Percentiles rank a stretch among this genome's conserved stretches.
These are phyloP conservation scores for Trypoxylon attenuatum DNA, from an alignment of 2,888 invertebrate species.

Conservation along the genomic window DNA sequence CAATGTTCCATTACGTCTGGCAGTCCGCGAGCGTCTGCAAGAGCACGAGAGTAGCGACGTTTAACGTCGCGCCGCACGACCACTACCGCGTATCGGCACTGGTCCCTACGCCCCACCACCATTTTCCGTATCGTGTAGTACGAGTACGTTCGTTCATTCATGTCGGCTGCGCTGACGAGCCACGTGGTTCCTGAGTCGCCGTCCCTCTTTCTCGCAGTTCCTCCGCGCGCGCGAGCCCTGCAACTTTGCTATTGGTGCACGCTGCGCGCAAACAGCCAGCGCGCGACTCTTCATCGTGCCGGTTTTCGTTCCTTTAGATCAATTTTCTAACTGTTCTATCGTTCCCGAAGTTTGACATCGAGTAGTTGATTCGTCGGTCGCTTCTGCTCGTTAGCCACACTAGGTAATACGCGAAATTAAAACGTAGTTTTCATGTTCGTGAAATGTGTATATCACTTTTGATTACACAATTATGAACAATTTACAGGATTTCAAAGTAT, in stretches of 20 bases:
- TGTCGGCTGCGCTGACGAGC: slow-evolving; percentile 56
- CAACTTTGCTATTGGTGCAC: slow-evolving; percentile 2
- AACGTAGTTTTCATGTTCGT: too few species aligned
- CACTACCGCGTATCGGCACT: slow-evolving; percentile 53
- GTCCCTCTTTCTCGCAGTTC: slow-evolving; percentile 34
- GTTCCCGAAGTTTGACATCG: too few species aligned
- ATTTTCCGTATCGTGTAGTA: slow-evolving; percentile 63
- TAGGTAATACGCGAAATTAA: too few species aligned
- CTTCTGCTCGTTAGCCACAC: too few species aligned
- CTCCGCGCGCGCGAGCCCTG: slow-evolving; percentile 15
- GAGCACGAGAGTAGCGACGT: slow-evolving; percentile 52
- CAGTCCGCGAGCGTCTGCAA: slow-evolving; percentile 58
- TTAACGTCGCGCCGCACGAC: slow-evolving; percentile 48
- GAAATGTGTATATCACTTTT: too few species aligned
- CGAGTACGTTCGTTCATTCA: slow-evolving; percentile 57
- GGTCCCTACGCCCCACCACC: slow-evolving; percentile 60
- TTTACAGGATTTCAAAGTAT: too few species aligned
- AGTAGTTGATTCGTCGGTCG: too few species aligned
- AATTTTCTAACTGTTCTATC: too few species aligned
- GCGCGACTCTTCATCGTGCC: too few species aligned
- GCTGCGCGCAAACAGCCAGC: too few species aligned
- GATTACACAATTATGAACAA: too few species aligned
- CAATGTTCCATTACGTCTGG: slow-evolving; percentile 51
- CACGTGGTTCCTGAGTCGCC: slow-evolving; percentile 58
- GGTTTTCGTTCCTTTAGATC: too few species aligned